A percentile compares a stretch with the other conserved stretches of the same genome.
Conservation (phyloP, 1,140 invertebrate genomes). For the Panagrolaimus sp. region DNA sequence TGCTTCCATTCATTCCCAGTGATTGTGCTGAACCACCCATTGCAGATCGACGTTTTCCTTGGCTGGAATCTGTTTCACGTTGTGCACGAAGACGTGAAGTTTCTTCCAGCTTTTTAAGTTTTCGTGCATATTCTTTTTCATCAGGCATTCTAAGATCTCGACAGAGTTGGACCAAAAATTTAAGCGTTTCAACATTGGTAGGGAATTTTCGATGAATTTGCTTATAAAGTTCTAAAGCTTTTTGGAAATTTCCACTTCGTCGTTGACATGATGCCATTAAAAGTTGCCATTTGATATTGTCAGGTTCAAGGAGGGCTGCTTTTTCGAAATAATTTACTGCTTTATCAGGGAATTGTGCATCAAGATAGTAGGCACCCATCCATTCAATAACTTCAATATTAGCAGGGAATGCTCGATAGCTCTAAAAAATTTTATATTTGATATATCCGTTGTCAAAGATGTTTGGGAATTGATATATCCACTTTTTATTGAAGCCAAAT, state of each 20-base stretch:
- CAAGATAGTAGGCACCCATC: conserved; percentile 79
- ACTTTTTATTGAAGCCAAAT: too few species aligned
- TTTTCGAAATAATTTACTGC: conserved; percentile 80
- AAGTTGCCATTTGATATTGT: conserved; percentile 57
- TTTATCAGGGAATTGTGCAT: conserved; percentile 80
- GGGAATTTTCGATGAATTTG: conserved; percentile 55
- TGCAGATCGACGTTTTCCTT: conserved; percentile 29
- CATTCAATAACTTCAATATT: conserved; percentile 83
- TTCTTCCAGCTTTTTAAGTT: conserved; percentile 76
- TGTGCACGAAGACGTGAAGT: conserved; percentile 67
- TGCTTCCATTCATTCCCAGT: conserved; percentile 17
- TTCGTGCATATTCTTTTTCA: conserved; percentile 70
- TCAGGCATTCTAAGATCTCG: conserved; percentile 77
- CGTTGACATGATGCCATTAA: conserved; percentile 54
- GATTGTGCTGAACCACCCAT: conserved; percentile 15
- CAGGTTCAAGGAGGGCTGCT: conserved; percentile 72
- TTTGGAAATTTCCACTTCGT: conserved; percentile 55
- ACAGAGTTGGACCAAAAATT: conserved; percentile 74
- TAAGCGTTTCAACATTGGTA: conserved; percentile 63
- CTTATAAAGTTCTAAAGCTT: conserved; percentile 52
- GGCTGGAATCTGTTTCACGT: conserved; percentile 51
- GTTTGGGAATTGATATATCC: too few species aligned
- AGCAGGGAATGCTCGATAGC: conserved; percentile 79
- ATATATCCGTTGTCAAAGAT: too few species aligned
- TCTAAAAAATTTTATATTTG: conserved; percentile 61